Conservation (phyloP, 2,113 vertebrate genomes). For the Stigmatopora nigra region DNA sequence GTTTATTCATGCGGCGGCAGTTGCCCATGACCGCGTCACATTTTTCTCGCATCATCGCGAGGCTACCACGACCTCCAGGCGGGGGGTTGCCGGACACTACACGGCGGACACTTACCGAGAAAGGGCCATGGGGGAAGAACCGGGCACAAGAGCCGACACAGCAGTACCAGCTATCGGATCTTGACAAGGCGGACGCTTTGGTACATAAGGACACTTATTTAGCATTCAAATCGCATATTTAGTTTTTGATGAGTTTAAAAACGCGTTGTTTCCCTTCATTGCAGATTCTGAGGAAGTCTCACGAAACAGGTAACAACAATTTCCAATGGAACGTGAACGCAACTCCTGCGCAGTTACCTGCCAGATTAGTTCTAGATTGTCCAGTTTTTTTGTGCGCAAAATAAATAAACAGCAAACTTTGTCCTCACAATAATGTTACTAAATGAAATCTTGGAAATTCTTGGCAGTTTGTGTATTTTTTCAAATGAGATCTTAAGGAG, state of each 20-base stretch:
- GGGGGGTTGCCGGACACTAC: conserved; percentile 40
- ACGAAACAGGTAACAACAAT: conserved; percentile 69
- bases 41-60: conserved; percentile 26
- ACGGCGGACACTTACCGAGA: conserved; percentile 45
- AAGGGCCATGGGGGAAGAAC: conserved; percentile 55
- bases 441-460: neutral
- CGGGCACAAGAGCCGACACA: conserved; percentile 51
- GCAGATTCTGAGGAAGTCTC: conserved; percentile 75
- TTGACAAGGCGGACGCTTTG: conserved; percentile 74
- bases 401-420: neutral
- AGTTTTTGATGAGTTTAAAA: neutral
- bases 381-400: no score
- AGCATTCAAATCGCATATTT: neutral
- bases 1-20: conserved; percentile 49
- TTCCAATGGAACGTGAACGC: neutral
- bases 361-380: neutral
- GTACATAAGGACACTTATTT: conserved; percentile 25
- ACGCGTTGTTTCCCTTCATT: neutral
- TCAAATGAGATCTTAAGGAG: neutral
- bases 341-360: neutral
- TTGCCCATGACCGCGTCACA: conserved; percentile 38
- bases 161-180: conserved; percentile 55
- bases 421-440: neutral
- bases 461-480: neutral
- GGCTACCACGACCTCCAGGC: conserved; percentile 5